Base-by-base conservation (phyloP, 2,888 invertebrate species). In the Amblyteles armatorius region DNA sequence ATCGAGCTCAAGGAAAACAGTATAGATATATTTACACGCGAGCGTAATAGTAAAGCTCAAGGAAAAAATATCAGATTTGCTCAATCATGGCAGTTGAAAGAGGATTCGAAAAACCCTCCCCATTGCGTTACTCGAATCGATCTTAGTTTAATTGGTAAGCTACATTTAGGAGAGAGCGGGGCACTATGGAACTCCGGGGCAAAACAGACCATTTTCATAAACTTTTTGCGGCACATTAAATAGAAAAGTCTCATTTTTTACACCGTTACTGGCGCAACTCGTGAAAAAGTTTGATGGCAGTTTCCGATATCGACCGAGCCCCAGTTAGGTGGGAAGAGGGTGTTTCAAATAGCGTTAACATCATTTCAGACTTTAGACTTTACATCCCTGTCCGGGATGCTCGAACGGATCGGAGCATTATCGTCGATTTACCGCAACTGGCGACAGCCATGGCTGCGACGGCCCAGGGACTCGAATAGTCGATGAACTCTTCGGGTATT, bases 381-480 rank as follows among this genome's bases (percentile, higher is more conserved):
- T n/a, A n/a, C n/a, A n/a, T n/a, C n/a, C n/a, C n/a, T n/a, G n/a
- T n/a, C n/a, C n/a, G n/a, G 33, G 40, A 40, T 0, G 40, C 11
- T 40, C 11, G 40, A 11, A 40, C 40, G 40, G 40, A 63, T 63
- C 11, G 22, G 6, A 19, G 19, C 2, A 40, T 22, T 48, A 63
- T 44, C 11, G 11, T 78, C n/a, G 4, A 87, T 77, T 84, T 88
- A 92, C 92, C 92, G 65, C 84, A 89, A 26, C 92, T 92, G 9
- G 95, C 94, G 5, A 95, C 91, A 2, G 92, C 90, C 91, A 94
- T 94, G 2, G 94, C 94, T 1, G 92, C 93, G 50, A 95, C 93
- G 0, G 95, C 95, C 94, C 94, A 94, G 0, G 94, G 94, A 84
- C 94, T 94, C 29, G 90, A 90, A 88, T 94, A 94, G 85, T 94